Base-by-base conservation (phyloP, 2,888 invertebrate genomes). In the Drosophila niveifrons region DNA sequence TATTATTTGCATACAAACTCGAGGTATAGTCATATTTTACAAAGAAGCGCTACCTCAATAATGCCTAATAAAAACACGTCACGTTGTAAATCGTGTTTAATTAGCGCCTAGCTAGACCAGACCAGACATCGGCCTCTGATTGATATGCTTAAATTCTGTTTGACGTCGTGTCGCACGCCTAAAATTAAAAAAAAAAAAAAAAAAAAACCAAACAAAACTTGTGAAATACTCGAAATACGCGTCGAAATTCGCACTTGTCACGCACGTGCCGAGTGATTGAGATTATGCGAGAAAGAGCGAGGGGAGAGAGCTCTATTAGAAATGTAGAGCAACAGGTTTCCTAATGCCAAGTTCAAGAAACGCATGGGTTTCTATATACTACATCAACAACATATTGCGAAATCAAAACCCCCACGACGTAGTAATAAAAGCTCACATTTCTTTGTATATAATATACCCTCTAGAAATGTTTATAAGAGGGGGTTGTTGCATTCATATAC, bases 331-430 rank as follows among this genome's bases (percentile, higher is more conserved):
- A 80, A 83, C 78, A 75, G 69, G 78, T 80, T 72, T 34, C 11
- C 17, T 13, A 58, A 50, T 75, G 76, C 66, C 90, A 90, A 88
- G 90, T 90, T 90, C 91, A 90, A 87, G 84, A 82, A 88, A 82
- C 80, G 75, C 79, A 72, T 78, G 69, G 71, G 67, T 10, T 52
- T 15, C 43, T 31, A 52, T 8, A 23, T 52, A 36, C 23, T 52
- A 36, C 23, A 23, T 23, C 6, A 6, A 23, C 23, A 46, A 36
- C 15, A 7, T 4, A 31, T 59, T 48, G 28, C 48, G 47, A 56
- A 46, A 39, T 39, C 18, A 47, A 46, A 29, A 44, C 43, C 46
- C 46, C 34, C 41, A 3, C 75, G 81, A 63, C 75, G 78, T 69
- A 81, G 69, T 78, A 78, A 68, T 46, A 53, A 66, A 68, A 48